phyloP scores from a whole-genome alignment of 2,888 invertebrate genomes.

The Dorcus parallelipipedus region DNA sequence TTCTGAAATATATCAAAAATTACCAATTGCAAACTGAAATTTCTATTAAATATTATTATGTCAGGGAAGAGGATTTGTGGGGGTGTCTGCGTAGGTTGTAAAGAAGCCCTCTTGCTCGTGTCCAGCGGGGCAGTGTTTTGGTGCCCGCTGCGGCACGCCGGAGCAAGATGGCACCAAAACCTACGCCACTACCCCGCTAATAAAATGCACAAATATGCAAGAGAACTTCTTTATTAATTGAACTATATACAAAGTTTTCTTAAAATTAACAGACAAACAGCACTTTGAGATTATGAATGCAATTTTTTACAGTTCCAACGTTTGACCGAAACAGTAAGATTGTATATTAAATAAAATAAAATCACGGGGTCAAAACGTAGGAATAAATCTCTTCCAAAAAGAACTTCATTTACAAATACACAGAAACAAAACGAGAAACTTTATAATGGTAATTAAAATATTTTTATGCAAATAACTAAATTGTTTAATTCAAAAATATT shows the following conservation, averaged over 20 bases:
- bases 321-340: not conserved
- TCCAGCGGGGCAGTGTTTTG: slow-evolving; percentile 52
- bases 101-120: slow-evolving; percentile 52
- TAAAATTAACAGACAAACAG: slow-evolving; percentile 29
- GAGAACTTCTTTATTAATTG: slow-evolving; percentile 50
- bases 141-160: slow-evolving; percentile 50
- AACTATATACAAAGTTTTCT: slow-evolving; percentile 32
- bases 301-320: not conserved
- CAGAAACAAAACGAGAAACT: too few species aligned
- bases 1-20: too few species aligned
- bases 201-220: slow-evolving; percentile 49
- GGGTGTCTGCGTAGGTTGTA: slow-evolving; percentile 23
- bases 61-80: not conserved
- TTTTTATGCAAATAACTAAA: too few species aligned
- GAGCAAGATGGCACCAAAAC: slow-evolving; percentile 59
- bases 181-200: slow-evolving; percentile 49
- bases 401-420: not conserved
- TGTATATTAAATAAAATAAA: not conserved
- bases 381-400: slow-evolving; percentile 13
- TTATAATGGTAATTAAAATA: too few species aligned
- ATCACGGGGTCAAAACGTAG: too few species aligned
- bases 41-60: too few species aligned
- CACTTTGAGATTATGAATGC: slow-evolving; percentile 25
- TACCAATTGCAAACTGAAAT: too few species aligned
- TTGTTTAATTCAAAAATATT: too few species aligned